phyloP scores from a whole-genome alignment of 2,113 vertebrate genomes.

The Anoura caudifer region DNA sequence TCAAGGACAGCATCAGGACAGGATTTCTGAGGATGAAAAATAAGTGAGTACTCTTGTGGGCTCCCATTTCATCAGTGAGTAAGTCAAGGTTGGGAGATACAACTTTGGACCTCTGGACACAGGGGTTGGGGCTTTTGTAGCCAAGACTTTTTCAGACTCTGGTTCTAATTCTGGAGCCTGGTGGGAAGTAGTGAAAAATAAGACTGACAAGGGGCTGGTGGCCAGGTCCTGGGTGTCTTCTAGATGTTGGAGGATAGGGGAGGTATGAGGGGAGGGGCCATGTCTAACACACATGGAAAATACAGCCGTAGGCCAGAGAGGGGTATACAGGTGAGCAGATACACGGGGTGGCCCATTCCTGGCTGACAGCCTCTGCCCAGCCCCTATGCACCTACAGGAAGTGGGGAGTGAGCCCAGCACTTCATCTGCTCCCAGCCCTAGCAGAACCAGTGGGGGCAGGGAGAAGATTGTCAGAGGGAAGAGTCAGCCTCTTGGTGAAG shows the following conservation, averaged over 20 bases:
- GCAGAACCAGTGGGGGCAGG: rapidly evolving
- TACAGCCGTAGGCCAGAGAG: neutral
- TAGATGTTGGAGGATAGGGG: too few species aligned
- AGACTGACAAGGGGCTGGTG: neutral
- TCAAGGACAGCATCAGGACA: neutral
- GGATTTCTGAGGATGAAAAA: neutral
- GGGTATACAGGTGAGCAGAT: neutral
- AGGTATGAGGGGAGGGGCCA: rapidly evolving
- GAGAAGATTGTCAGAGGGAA: neutral
- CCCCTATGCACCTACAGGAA: neutral
- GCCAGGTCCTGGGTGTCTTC: neutral
- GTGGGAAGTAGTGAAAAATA: neutral
- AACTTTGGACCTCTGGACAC: neutral
- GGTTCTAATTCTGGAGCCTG: neutral
- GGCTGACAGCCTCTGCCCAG: neutral
- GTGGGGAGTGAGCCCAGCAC: too few species aligned
- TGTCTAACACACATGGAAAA: neutral
- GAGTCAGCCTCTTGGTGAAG: neutral
- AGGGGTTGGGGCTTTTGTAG: neutral
- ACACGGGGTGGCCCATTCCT: rapidly evolving
- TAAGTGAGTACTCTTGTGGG: neutral
- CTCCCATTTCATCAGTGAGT: neutral
- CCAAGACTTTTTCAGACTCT: neutral
- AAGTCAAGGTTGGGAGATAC: neutral
- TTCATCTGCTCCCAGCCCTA: neutral